Base-by-base conservation (phyloP, 1,140 invertebrate genomes). In the Venturia canescens region DNA sequence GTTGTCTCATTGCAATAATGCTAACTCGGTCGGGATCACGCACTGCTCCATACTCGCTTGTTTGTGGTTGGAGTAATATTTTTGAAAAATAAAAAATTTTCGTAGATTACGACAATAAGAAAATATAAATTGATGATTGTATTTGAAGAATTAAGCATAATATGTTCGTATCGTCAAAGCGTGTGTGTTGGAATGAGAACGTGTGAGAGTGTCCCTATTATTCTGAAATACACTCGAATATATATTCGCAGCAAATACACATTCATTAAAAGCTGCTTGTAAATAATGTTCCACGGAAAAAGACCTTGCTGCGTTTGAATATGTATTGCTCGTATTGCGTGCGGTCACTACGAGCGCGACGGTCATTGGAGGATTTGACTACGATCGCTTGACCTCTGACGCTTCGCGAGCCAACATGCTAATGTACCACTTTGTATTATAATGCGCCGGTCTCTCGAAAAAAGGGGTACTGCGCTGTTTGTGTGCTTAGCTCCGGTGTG, bases 401-500 rank as follows among this genome's bases (percentile, higher is more conserved):
- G 29, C 50, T 76, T 76, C 74, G 16, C 29, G 74, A 48, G 66
- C 29, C 26, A 29, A 60, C 74, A 76, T 76, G 74, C 74, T 76
- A 76, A 76, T 76, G 74, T 27, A 16, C 50, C 74, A 60, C 74
- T 76, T 76, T 63, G 53, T 76, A 76, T 76, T 76, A 60, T 60
- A 76, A 76, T 76, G 50, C 50, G 53, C 66, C 29, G 66, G 15
- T 18, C 16, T 29, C 66, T 69, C 29, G 23, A 63, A 63, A 63
- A 63, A 63, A 26, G 60, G 60, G 60, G 60, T 23, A 26, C n/a
- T 63, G 60, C 60, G 60, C 60, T 27, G 21, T 63, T 26, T 63
- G 27, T 63, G 23, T 63, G 60, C 60, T n/a, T n/a, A n/a, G n/a
- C n/a, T 63, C 23, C 27, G 38, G 21, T 63, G 60, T 23, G 11